Base-by-base conservation (phyloP, 2,888 invertebrate genomes). In the Papilio elwesi region DNA sequence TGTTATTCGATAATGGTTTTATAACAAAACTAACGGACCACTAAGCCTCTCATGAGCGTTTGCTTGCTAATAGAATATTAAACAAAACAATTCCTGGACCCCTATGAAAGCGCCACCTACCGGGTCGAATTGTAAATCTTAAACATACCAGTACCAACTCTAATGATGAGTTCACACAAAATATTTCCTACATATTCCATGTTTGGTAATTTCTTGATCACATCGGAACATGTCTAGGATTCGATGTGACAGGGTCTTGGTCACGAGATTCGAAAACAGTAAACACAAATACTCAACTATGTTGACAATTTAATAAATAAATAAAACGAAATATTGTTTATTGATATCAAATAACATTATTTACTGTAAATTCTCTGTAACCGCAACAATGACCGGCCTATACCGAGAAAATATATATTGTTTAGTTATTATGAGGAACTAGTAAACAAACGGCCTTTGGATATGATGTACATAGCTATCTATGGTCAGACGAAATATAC, bases 1-100 rank as follows among this genome's bases (percentile, higher is more conserved):
- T 76, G 74, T 73, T 74, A 72, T 72, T 74, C 70, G 65, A 72
- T 74, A 72, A 72, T 43, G 47, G 43, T 64, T 64, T 68, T 68
- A 68, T 67, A 67, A 67, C 36, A 55, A 68, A 74, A 53, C 71
- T 68, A 59, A n/a, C 4, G 59, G n/a, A 15, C n/a, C n/a, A n/a
- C 43, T 43, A 7, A 43, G 9, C 43, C 43, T 43, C 9, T 7
- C 9, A 43, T 9, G 7, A 43, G 0, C 7, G 43, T 43, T 43
- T 6, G 43, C 7, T 9, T 43, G 26, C 26, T 26, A 26, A 26
- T 26, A 26, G 26, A n/a, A n/a, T n/a, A n/a, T n/a, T n/a, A n/a
- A n/a, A n/a, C n/a, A n/a, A n/a, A n/a, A n/a, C n/a, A n/a, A n/a
- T n/a, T n/a, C n/a, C n/a, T n/a, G n/a, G n/a, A n/a, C n/a, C n/a